Evolutionary conservation across 2,797 vertebrate species (phyloP).

Genomic region (Paedocypris micromegethes): DNA sequence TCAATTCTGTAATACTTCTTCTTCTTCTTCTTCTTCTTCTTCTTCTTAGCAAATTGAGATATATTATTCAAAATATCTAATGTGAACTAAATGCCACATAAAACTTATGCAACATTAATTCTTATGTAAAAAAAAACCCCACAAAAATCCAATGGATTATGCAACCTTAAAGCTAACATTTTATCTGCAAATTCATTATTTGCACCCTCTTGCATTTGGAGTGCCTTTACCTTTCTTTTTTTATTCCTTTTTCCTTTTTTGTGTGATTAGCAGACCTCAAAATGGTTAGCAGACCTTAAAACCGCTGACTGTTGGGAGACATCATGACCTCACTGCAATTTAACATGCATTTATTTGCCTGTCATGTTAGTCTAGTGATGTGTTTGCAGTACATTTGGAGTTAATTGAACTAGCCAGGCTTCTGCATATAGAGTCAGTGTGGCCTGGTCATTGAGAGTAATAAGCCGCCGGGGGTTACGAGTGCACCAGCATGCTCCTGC

Average conservation of each 20-base stretch:
- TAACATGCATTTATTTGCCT: slow-evolving; percentile 35
- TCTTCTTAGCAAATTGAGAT: too few species aligned
- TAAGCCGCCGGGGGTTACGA: slow-evolving; percentile 33
- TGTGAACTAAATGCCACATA: too few species aligned
- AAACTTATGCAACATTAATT: too few species aligned
- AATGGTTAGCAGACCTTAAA: not conserved
- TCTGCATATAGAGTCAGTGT: slow-evolving; percentile 25
- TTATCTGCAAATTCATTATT: too few species aligned
- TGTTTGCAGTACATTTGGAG: slow-evolving; percentile 53
- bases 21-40: too few species aligned
- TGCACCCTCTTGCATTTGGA: too few species aligned
- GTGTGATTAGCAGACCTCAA: too few species aligned
- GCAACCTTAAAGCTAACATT: too few species aligned
- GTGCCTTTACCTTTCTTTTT: too few species aligned
- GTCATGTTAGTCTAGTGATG: slow-evolving; percentile 41
- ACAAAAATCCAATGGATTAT: not conserved
- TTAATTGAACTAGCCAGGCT: slow-evolving; percentile 43
- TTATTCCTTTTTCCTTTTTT: too few species aligned
- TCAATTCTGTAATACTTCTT: too few species aligned
- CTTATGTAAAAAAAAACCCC: not conserved
- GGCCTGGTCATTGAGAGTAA: slow-evolving; percentile 43
- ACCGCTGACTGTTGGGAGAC: slow-evolving; percentile 13
- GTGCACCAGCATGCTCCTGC: slow-evolving; percentile 35
- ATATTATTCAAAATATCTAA: too few species aligned
- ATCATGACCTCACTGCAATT: slow-evolving; percentile 35